A percentile compares a stretch with the other conserved stretches of the same genome.
These are phyloP conservation scores for Struthidea cinerea DNA, from an alignment of 2,113 vertebrate genomes.

Conservation along the genomic window DNA sequence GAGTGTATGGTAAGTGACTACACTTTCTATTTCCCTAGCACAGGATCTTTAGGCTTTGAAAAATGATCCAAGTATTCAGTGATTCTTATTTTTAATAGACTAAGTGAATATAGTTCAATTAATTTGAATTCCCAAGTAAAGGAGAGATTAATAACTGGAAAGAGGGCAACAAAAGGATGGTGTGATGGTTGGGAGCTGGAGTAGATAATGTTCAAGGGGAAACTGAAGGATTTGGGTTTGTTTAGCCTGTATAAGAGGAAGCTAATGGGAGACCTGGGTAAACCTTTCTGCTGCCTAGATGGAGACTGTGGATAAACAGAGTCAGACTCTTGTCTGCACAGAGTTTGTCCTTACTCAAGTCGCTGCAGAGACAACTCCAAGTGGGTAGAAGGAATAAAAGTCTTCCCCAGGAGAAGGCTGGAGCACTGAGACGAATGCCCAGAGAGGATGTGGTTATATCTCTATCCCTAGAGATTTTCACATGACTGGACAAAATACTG, in stretches of 20 bases:
- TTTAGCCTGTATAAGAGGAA: not conserved
- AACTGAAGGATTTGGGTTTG: not conserved
- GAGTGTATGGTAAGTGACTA: conserved; percentile 78
- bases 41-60: not conserved
- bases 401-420: not conserved
- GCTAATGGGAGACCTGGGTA: not conserved
- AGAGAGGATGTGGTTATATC: not conserved
- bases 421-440: not conserved
- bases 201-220: not conserved
- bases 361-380: not conserved
- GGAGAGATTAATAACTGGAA: not conserved
- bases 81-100: not conserved
- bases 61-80: not conserved
- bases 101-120: not conserved
- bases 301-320: not conserved
- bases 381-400: not conserved
- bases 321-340: not conserved
- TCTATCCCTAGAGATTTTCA: not conserved
- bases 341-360: not conserved
- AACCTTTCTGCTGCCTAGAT: not conserved
- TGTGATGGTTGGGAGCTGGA: not conserved
- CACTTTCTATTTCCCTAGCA: not conserved
- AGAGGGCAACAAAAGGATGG: not conserved
- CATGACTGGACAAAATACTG: not conserved
- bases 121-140: not conserved